phyloP scores from a whole-genome alignment of 2,113 vertebrate species.

The Microtus montanus region DNA sequence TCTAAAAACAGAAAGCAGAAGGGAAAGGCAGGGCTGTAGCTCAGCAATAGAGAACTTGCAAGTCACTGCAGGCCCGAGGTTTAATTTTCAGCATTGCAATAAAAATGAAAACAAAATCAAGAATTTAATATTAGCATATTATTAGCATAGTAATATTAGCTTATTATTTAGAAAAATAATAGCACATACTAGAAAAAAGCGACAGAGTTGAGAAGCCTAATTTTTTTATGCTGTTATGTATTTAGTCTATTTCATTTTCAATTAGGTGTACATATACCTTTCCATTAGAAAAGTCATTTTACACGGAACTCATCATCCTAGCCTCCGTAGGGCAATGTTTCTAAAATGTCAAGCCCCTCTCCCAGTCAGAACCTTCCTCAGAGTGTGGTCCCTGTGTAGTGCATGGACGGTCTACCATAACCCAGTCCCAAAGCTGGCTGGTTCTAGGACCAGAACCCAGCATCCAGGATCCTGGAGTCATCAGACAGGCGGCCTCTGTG shows the following conservation, averaged over 20 bases:
- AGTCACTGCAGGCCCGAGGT: neutral
- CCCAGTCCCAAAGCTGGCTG: neutral
- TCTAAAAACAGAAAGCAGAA: neutral
- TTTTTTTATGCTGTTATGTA: neutral
- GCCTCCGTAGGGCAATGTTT: neutral
- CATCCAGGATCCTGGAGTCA: neutral
- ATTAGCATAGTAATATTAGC: neutral
- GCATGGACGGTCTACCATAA: accelerated
- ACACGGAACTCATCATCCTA: neutral
- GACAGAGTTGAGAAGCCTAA: neutral
- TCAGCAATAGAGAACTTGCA: neutral
- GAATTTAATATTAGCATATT: neutral
- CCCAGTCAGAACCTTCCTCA: neutral
- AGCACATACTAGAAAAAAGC: neutral
- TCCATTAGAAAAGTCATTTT: neutral
- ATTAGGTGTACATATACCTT: neutral
- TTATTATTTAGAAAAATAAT: neutral
- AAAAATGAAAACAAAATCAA: neutral
- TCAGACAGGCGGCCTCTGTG: neutral
- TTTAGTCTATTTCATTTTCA: slow-evolving; percentile 3
- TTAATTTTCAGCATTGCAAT: neutral
- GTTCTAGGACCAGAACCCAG: neutral
- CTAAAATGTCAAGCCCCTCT: neutral
- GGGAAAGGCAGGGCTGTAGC: neutral
- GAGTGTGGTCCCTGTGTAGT: neutral